Evolutionary conservation across 2,113 vertebrate species (phyloP).

Genomic region (Bujurquina vittata): DNA sequence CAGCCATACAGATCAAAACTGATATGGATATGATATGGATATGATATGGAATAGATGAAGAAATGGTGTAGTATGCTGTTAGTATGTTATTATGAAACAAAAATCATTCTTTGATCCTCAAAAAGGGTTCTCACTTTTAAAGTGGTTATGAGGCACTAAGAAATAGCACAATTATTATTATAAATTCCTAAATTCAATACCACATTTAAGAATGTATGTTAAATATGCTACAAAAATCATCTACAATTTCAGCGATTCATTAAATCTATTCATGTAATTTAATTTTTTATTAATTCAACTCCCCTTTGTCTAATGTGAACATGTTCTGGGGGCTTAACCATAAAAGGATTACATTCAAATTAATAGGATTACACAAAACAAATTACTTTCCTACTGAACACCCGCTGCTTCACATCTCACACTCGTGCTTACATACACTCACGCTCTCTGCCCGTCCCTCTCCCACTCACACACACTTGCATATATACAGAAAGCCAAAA

Average conservation of each 20-base stretch:
- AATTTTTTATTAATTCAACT: conserved; percentile 22
- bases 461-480: neutral
- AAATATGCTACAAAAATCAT: neutral
- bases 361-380: conserved; percentile 69
- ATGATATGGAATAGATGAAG: no score
- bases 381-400: conserved; percentile 58
- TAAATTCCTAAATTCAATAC: neutral
- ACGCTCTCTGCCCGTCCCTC: neutral
- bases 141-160: neutral
- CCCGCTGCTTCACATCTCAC: conserved; percentile 44
- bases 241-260: neutral
- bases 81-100: neutral
- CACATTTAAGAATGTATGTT: neutral
- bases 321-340: conserved; percentile 48
- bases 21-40: no score
- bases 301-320: conserved; percentile 39
- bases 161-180: neutral
- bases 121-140: accelerated
- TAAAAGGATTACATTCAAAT: conserved; percentile 70
- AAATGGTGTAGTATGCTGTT: neutral
- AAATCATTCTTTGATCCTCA: neutral
- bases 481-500: neutral
- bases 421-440: neutral
- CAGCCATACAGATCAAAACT: no score
- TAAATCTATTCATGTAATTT: conserved; percentile 9